These are phyloP conservation scores for Mus caroli DNA, from an alignment of 2,797 vertebrate genomes.

Conservation along the genomic window DNA sequence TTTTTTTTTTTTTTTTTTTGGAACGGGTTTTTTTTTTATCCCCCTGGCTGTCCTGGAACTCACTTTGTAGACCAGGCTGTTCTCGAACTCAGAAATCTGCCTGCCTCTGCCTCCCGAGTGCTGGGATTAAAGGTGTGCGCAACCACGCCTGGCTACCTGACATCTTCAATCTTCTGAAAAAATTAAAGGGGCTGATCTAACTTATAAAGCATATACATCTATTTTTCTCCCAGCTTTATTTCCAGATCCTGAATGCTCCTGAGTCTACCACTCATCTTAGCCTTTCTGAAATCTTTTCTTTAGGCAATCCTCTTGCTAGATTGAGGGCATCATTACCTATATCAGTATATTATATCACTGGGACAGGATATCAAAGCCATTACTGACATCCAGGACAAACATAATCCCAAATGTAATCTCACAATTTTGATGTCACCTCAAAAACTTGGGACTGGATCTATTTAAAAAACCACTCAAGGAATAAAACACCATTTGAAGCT, in stretches of 20 bases:
- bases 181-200: neutral
- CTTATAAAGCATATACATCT: neutral
- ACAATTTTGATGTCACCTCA: neutral
- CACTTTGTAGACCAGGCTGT: no score
- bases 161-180: neutral
- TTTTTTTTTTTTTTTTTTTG: no score
- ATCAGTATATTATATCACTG: neutral
- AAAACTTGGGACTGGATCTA: neutral
- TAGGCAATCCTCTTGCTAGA: neutral
- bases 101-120: no score
- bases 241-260: neutral
- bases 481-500: neutral
- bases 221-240: neutral
- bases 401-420: neutral
- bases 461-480: neutral
- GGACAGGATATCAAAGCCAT: neutral
- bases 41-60: no score
- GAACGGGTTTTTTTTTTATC: no score
- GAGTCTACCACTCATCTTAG: neutral
- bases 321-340: neutral
- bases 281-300: neutral
- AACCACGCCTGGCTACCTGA: neutral
- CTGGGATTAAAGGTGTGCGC: no score
- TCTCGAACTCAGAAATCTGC: no score
- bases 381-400: neutral